Evolutionary conservation across 2,797 vertebrate species (phyloP).

Genomic region (Halcyon leucocephala): DNA sequence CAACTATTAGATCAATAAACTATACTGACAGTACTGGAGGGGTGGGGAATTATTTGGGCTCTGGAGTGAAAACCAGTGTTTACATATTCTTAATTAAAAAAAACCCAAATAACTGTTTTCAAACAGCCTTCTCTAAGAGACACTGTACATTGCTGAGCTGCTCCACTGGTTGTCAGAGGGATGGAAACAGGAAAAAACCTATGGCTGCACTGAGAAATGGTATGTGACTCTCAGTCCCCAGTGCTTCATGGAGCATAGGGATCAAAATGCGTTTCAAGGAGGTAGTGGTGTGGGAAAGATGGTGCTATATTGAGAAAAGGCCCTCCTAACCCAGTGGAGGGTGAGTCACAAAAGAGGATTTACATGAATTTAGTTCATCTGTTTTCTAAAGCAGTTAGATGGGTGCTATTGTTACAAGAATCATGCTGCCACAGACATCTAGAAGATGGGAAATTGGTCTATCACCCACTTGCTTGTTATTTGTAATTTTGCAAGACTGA

Average conservation of each 20-base stretch:
- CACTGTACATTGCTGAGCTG: not conserved
- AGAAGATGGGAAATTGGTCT: not conserved
- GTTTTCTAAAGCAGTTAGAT: not conserved
- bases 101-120: not conserved
- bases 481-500: not conserved
- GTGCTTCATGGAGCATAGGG: not conserved
- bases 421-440: not conserved
- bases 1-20: not conserved
- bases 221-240: not conserved
- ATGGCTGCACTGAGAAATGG: not conserved
- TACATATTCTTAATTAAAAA: not conserved
- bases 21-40: not conserved
- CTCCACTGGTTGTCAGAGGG: not conserved
- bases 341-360: not conserved
- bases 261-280: not conserved
- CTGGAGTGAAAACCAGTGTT: not conserved
- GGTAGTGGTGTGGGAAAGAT: not conserved
- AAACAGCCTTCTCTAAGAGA: not conserved
- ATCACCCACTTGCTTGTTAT: not conserved
- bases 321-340: not conserved
- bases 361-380: not conserved
- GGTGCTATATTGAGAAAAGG: not conserved
- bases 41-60: not conserved
- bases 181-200: not conserved
- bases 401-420: not conserved